Base-by-base conservation (phyloP, 2,888 invertebrate genomes). In the Rhingia rostrata region DNA sequence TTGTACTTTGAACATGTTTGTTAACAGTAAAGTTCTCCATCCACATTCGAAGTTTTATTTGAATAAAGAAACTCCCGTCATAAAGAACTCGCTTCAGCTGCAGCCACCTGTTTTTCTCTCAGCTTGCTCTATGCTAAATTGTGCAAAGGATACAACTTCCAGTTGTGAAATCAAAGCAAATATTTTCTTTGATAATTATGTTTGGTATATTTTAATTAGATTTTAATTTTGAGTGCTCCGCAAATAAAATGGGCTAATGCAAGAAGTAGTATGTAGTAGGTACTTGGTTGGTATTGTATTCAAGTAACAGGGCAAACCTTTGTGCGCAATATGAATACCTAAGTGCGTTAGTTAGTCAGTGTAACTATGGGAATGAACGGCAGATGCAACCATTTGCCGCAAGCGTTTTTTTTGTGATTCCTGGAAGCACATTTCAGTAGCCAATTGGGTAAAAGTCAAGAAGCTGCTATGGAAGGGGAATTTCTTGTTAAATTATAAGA, bases 141-240 rank as follows among this genome's bases (percentile, higher is more conserved):
- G 51, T 74, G 37, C 74, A 80, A 80, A 80, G 74, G 67, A 80
- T 80, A 80, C 74, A 61, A 61, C 67, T 74, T 64, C 33, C 67
- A 47, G 60, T 49, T 30, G 67, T 75, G 70, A 73, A 87, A 80
- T 83, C 82, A 86, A 86, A 87, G 87, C 69, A 87, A 87, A 87
- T 87, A 86, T 87, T 87, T 86, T 73, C 82, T 84, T 82, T 86
- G 64, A 86, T 87, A 82, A 80, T 79, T 81, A 82, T 78, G 82
- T 80, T 82, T 74, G 86, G 80, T 41, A 86, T 82, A 82, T 86
- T 87, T 86, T 87, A 87, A 87, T 86, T 87, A 84, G 86, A 85
- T 86, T 86, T 86, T 87, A 87, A 87, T 86, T 79, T 81, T 73
- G 80, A 83, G 86, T 86, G 85, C 78, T 74, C 47, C 43, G 70